phyloP scores from a whole-genome alignment of 2,888 invertebrate genomes.

The Agonopterix subpropinquella region DNA sequence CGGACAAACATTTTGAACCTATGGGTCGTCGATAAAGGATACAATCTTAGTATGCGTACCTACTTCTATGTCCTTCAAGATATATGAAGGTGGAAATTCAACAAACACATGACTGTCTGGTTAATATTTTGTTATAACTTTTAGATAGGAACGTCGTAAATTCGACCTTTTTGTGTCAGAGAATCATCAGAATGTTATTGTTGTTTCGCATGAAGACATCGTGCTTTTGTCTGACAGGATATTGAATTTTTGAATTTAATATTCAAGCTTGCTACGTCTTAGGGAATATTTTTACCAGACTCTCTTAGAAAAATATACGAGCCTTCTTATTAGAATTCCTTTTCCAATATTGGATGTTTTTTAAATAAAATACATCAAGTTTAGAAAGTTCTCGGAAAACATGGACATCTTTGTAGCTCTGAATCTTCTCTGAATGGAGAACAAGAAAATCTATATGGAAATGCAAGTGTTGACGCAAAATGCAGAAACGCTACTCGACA shows the following conservation, averaged over 20 bases:
- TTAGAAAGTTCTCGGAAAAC: no score
- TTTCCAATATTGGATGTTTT: background rate
- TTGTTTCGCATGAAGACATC: constrained; percentile 24
- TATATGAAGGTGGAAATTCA: no score
- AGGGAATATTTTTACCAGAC: constrained; percentile 1
- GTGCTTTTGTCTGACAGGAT: constrained; percentile 7
- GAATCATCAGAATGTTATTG: constrained; percentile 33
- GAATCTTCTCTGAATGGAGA: background rate
- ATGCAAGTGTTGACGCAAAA: constrained; percentile 3
- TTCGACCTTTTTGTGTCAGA: constrained; percentile 28
- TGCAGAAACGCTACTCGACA: constrained; percentile 2
- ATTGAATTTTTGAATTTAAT: constrained; percentile 14
- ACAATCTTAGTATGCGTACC: no score
- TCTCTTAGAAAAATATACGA: background rate
- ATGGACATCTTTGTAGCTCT: no score
- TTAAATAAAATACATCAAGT: no score
- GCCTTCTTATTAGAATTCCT: background rate
- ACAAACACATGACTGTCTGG: no score
- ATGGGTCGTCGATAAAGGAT: no score
- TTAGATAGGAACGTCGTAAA: constrained; percentile 19
- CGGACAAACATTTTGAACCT: no score
- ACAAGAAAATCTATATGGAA: constrained; percentile 3
- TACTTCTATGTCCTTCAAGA: no score
- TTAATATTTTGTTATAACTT: constrained; percentile 8
- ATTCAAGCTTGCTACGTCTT: constrained; percentile 2